Percentiles rank a stretch among this genome's conserved stretches.
These are phyloP conservation scores for Tetragnatha versicolor DNA, from an alignment of 1,140 invertebrate genomes.

Conservation along the genomic window DNA sequence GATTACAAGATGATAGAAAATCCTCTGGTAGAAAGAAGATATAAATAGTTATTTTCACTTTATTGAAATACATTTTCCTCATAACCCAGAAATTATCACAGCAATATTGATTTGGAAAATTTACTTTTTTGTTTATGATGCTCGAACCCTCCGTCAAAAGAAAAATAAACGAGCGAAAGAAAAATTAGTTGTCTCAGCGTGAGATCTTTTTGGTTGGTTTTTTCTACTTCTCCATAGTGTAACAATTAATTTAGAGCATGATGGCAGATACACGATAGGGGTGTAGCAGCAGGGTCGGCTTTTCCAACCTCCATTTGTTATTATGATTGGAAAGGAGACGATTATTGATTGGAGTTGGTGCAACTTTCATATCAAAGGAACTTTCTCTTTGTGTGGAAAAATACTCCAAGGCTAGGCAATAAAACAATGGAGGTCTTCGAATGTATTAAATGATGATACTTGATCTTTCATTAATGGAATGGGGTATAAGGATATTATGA, in stretches of 20 bases:
- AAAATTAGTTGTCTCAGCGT: background rate
- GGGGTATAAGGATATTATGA: too few relatives aligned
- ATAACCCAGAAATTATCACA: too few relatives aligned
- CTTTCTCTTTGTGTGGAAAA: background rate
- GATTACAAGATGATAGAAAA: too few relatives aligned
- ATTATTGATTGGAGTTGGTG: conserved; percentile 48
- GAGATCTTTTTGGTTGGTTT: background rate
- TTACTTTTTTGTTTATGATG: background rate
- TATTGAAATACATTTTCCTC: too few relatives aligned
- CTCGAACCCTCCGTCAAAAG: background rate
- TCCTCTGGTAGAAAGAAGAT: too few relatives aligned
- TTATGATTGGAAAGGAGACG: conserved; percentile 40
- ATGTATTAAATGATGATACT: too few relatives aligned
- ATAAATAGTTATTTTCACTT: too few relatives aligned
- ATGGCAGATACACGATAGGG: conserved; percentile 49
- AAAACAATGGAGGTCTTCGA: too few relatives aligned
- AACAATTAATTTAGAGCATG: conserved; percentile 47
- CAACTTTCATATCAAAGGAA: conserved; percentile 23
- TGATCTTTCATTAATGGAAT: too few relatives aligned
- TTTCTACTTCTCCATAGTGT: conserved; percentile 34
- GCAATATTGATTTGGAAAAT: background rate
- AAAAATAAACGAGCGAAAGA: conserved; percentile 17
- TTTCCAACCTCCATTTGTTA: conserved; percentile 35
- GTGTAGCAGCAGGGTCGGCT: conserved; percentile 39
- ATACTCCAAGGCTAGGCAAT: too few relatives aligned